Conservation (phyloP, 2,113 vertebrate genomes). For the Otocyon megalotis region DNA sequence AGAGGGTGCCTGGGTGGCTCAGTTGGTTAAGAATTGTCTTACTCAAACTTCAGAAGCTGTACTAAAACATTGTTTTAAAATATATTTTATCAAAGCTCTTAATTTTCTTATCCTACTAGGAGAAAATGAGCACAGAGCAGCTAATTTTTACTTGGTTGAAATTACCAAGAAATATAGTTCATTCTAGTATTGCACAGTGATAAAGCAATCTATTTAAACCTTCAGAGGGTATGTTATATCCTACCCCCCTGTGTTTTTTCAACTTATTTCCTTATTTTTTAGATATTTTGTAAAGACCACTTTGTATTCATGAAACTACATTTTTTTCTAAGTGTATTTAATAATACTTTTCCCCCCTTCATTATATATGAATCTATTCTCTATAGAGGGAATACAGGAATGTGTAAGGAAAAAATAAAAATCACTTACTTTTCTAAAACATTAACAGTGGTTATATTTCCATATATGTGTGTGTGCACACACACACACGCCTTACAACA, state of each 20-base stretch:
- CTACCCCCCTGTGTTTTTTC: not conserved
- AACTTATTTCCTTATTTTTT: not conserved
- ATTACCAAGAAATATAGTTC: not conserved
- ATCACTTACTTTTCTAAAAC: not conserved
- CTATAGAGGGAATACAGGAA: not conserved
- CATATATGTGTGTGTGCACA: not conserved
- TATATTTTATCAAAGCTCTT: not conserved
- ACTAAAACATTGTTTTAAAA: not conserved
- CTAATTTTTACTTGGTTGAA: not conserved
- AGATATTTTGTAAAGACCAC: not conserved
- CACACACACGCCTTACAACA: not conserved
- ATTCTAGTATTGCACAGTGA: not conserved
- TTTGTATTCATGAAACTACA: not conserved
- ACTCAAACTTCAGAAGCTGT: not conserved
- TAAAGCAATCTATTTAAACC: not conserved
- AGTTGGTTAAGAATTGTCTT: not conserved
- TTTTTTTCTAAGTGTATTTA: not conserved
- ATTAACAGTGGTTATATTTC: not conserved
- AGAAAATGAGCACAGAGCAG: not conserved
- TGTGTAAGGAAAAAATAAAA: not conserved
- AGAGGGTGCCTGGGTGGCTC: no score
- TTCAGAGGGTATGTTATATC: not conserved
- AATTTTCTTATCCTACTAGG: constrained; percentile 1
- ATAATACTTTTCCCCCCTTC: not conserved
- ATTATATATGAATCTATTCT: not conserved